Percentiles rank a stretch among this genome's conserved stretches.
Conservation (phyloP, 2,888 invertebrate genomes). For the Sinohyriopsis cumingii region DNA sequence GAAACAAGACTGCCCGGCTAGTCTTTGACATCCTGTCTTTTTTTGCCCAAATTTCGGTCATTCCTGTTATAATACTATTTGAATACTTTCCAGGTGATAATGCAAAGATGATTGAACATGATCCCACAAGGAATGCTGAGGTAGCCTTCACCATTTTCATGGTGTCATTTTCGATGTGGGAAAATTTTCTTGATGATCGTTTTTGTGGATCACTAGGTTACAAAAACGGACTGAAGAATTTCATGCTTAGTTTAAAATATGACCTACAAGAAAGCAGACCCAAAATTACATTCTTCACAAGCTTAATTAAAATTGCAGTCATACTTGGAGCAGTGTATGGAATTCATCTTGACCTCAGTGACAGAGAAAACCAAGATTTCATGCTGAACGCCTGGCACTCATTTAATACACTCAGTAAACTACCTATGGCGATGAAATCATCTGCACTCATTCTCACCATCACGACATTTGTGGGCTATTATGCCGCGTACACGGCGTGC, state of each 20-base stretch:
- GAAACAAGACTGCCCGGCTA: slow-evolving; percentile 11
- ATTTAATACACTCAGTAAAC: slow-evolving; percentile 10
- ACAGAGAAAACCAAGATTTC: slow-evolving; percentile 1
- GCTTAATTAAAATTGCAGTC: slow-evolving; percentile 32
- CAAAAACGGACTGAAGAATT: slow-evolving; percentile 18
- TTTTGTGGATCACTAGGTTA: slow-evolving; percentile 30
- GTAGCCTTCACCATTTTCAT: slow-evolving; percentile 43
- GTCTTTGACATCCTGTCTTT: slow-evolving; percentile 29
- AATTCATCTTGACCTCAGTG: too few relatives aligned
- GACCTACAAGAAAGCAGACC: slow-evolving; percentile 44
- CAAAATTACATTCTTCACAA: slow-evolving; percentile 25
- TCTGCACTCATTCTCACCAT: slow-evolving; percentile 35
- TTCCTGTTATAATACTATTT: slow-evolving; percentile 36
- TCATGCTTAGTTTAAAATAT: slow-evolving; percentile 35
- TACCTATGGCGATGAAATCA: slow-evolving; percentile 17
- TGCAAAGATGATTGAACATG: slow-evolving; percentile 4
- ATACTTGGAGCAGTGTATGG: too few relatives aligned
- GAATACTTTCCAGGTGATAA: slow-evolving; percentile 24
- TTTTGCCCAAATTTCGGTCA: slow-evolving; percentile 41
- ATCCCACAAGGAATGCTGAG: slow-evolving; percentile 15
- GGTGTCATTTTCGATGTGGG: slow-evolving; percentile 57
- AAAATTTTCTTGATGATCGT: slow-evolving; percentile 58
- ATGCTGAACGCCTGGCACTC: slow-evolving; percentile 9
- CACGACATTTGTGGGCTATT: slow-evolving; percentile 61
- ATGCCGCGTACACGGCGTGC: slow-evolving; percentile 74